These are phyloP conservation scores for Melipona beecheii DNA, from an alignment of 2,888 invertebrate species.

Conservation along the genomic window DNA sequence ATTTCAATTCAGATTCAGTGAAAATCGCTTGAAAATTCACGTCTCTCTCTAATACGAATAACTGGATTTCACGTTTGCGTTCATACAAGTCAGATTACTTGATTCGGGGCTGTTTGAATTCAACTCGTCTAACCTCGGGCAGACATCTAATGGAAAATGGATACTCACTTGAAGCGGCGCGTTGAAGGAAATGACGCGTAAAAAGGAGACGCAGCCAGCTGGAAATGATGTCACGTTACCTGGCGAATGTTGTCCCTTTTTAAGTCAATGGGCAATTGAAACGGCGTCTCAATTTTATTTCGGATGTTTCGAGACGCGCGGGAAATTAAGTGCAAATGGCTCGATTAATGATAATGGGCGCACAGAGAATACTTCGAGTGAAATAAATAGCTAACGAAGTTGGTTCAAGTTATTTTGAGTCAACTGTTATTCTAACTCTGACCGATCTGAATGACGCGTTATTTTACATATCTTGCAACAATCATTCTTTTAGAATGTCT, in stretches of 20 bases:
- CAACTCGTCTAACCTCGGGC: background rate
- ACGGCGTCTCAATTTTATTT: background rate
- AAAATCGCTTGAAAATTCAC: too few species aligned
- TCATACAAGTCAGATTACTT: background rate
- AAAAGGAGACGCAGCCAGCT: background rate
- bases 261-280: background rate
- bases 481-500: background rate
- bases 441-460: background rate
- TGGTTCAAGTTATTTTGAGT: background rate
- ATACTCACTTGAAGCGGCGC: background rate
- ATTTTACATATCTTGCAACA: background rate
- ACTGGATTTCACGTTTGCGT: background rate
- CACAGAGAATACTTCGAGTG: background rate
- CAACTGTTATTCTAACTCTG: background rate
- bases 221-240: background rate
- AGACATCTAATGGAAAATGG: background rate
- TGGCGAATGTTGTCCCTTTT: background rate
- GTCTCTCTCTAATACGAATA: background rate
- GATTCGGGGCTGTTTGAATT: background rate
- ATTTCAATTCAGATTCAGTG: too few species aligned
- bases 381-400: background rate
- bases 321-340: too few species aligned
- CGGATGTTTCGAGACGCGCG: rapidly evolving
- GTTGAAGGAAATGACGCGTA: background rate
- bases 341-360: too few species aligned